Base-by-base conservation (phyloP, 92 coral and sea anemone genomes). In the Blastomussa wellsi region DNA sequence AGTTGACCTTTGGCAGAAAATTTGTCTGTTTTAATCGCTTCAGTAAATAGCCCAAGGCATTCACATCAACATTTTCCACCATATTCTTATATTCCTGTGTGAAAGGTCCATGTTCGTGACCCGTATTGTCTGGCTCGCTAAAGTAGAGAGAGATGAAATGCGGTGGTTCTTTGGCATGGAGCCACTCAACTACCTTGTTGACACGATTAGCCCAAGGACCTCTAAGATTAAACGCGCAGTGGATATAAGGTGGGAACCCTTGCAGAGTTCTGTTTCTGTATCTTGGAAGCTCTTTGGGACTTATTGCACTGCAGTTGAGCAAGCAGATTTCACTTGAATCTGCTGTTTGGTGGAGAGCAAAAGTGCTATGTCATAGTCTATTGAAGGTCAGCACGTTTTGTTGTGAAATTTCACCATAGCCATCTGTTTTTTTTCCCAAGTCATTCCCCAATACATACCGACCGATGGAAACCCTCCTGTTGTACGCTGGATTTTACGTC, bases 11-110 rank as follows among this genome's bases (percentile, higher is more conserved):
- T 53, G 88, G 95, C 51, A 94, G 67, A 48, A 96, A 79, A 39
- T 82, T 67, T 1, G 84, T 92, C 6, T 89, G 68, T 31, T 83
- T 74, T 24, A 96, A 86, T 28, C 88, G 88, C 74, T 92, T 88
- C 13, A 92, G 51, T 13, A 96, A 85, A 32, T 89, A 93, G 2
- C 99, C 99, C 38, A 93, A 88, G 16, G 90, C 95, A 48, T 96
- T 91, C 55, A 79, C 79, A 78, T 96, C 99, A 3, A 88, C 87
- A 11, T 77, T 65, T 69, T 88, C 85, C 47, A 96, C 87, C 42
- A 92, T 95, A 7, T 82, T 74, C 64, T 55, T 80, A 22, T 86
- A 91, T 1, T 86, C 72, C 2, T 91, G 85, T 1, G 86, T 55
- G 57, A 64, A 68, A 3, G 85, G 90, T 0, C 99, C 99, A 80